These are phyloP conservation scores for Esox masquinongy DNA, from an alignment of 2,797 vertebrate genomes.

Conservation along the genomic window DNA sequence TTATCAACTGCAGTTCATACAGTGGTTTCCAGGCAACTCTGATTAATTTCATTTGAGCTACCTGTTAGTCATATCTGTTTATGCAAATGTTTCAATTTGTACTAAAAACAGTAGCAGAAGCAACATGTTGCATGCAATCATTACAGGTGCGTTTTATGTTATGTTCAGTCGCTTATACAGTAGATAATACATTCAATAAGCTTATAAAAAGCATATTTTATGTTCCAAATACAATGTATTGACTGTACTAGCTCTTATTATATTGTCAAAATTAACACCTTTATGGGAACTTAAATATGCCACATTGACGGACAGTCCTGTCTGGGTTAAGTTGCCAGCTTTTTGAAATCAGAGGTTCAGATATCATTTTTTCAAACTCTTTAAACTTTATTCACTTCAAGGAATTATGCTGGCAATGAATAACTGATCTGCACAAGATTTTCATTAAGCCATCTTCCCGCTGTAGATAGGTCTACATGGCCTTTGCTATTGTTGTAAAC, in stretches of 20 bases:
- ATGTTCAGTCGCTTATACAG: neutral
- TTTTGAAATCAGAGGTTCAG: neutral
- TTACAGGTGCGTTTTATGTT: neutral
- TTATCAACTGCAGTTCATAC: neutral
- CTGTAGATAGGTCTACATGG: no score
- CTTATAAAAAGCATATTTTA: neutral
- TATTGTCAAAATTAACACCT: neutral
- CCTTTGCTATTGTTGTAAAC: no score
- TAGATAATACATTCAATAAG: neutral
- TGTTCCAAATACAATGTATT: neutral
- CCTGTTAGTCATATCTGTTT: neutral
- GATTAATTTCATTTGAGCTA: neutral
- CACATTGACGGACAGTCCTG: neutral
- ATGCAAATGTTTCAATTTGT: neutral
- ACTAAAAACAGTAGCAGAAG: neutral
- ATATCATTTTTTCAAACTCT: no score
- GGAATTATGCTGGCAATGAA: no score
- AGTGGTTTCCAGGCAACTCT: neutral
- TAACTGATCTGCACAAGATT: no score
- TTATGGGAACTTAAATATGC: neutral
- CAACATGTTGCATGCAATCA: neutral
- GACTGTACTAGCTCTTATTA: neutral
- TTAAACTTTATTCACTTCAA: no score
- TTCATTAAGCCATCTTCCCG: no score
- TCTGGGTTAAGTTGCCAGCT: neutral